Conservation (phyloP, 1,140 invertebrate genomes). For the Metaphire vulgaris region DNA sequence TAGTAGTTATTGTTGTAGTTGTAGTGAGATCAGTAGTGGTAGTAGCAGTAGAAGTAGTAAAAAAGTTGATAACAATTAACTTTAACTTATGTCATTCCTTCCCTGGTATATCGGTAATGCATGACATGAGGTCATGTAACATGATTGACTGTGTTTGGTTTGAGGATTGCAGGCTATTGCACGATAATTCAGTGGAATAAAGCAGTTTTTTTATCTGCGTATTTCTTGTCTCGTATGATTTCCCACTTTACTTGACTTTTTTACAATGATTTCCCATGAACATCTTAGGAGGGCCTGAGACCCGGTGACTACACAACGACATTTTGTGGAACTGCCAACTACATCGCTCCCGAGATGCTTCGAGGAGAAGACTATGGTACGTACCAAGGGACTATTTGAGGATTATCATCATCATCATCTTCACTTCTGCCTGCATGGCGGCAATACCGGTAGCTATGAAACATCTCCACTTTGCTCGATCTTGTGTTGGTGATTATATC, state of each 20-base stretch:
- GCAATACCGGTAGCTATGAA: not conserved
- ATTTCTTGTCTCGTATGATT: not conserved
- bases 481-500: not conserved
- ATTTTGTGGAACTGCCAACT: slow-evolving; percentile 94
- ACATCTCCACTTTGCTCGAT: too few species aligned
- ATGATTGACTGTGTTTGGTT: not conserved
- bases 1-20: too few species aligned
- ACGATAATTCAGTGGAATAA: not conserved
- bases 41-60: too few species aligned
- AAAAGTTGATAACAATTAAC: not conserved
- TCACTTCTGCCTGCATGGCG: too few species aligned
- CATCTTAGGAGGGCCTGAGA: slow-evolving; percentile 67
- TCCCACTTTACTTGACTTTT: not conserved
- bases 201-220: not conserved
- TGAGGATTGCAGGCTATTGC: not conserved
- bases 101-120: not conserved
- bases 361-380: slow-evolving; percentile 83
- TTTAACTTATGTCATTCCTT: not conserved
- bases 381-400: not conserved
- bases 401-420: not conserved
- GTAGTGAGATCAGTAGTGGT: too few species aligned
- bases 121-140: not conserved
- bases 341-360: slow-evolving; percentile 91
- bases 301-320: slow-evolving; percentile 62
- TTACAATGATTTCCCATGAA: not conserved